Evolutionary conservation across 2,888 invertebrate species (phyloP).

Genomic region (Mesorhabditis belari): DNA sequence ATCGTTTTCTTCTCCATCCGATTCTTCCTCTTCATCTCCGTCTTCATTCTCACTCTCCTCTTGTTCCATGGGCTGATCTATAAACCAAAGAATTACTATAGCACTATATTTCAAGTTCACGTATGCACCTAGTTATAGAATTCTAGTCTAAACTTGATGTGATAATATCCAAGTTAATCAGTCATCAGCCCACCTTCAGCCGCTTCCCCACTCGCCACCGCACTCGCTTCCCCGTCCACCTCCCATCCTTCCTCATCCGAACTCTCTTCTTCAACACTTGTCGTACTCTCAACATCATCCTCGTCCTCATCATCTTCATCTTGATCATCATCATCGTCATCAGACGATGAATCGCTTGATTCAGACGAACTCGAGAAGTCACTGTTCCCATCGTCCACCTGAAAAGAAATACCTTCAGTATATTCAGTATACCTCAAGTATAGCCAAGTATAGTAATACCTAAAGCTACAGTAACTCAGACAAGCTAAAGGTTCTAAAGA

Average conservation of each 20-base stretch:
- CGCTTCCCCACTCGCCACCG: conserved; percentile 3
- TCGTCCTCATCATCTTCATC: conserved; percentile 13
- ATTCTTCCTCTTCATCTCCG: conserved; percentile 2
- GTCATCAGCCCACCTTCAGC: too few relatives aligned
- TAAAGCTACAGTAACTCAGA: too few relatives aligned
- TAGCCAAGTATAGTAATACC: too few relatives aligned
- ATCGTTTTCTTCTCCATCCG: conserved; percentile 3
- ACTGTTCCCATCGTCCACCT: conserved; percentile 11
- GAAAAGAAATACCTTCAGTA: not conserved
- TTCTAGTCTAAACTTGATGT: too few relatives aligned
- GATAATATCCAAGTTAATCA: too few relatives aligned
- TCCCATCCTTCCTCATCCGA: conserved; percentile 6
- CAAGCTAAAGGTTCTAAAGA: too few relatives aligned
- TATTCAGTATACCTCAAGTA: conserved; percentile 10
- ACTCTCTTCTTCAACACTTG: conserved; percentile 9
- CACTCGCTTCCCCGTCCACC: conserved; percentile 1
- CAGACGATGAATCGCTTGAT: not conserved
- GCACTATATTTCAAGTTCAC: too few relatives aligned
- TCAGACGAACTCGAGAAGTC: conserved; percentile 16
- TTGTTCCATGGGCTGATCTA: too few relatives aligned
- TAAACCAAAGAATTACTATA: too few relatives aligned
- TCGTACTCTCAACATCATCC: conserved; percentile 6
- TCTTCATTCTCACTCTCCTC: conserved; percentile 2
- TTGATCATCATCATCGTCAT: conserved; percentile 5
- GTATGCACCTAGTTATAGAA: too few relatives aligned